Evolutionary conservation across 2,797 vertebrate species (phyloP), one percentile per base, ranked within the genome.

Genomic region (Glyptemys insculpta): DNA sequence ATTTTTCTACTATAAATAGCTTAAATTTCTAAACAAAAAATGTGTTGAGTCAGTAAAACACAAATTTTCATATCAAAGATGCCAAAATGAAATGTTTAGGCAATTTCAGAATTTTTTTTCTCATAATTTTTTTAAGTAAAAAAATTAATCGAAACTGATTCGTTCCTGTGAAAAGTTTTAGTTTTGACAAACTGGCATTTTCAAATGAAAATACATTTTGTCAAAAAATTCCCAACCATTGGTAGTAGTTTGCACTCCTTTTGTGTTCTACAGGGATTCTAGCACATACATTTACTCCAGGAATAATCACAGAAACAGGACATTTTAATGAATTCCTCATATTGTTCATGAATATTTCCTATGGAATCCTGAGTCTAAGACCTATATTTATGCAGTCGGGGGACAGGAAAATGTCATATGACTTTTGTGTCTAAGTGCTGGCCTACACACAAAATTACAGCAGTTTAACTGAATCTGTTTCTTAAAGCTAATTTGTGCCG

Each of bases 401-500:
- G 5, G 79, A 68, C 3, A 91, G 2, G 5, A 62, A n/a, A 7
- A 2, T 14, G 23, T 2, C 5, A 2, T 74, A 84, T 68, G 41
- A 1, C 72, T 52, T 83, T 88, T 53, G 5, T 27, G 2, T 81
- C 6, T 78, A 62, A 72, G 90, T 91, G 14, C 1, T 50, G 2
- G 23, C n/a, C 21, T 44, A 74, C 25, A 76, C 7, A 47, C 25
- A 44, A 68, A 76, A 78, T 18, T 0, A 0, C 1, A 2, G 1
- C 82, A 47, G 47, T 86, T 56, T 83, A 54, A 79, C 6, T 57
- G 14, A 31, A 87, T 87, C 44, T 27, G 3, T 85, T 87, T 94
- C 83, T 65, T 79, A 83, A 89, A 88, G 41, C 1, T 2, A 85
- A 0, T 52, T 9, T 0, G 0, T 85, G 10, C 4, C 65, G 34